Conservation (phyloP, 2,888 invertebrate genomes). For the Alcis repandata region DNA sequence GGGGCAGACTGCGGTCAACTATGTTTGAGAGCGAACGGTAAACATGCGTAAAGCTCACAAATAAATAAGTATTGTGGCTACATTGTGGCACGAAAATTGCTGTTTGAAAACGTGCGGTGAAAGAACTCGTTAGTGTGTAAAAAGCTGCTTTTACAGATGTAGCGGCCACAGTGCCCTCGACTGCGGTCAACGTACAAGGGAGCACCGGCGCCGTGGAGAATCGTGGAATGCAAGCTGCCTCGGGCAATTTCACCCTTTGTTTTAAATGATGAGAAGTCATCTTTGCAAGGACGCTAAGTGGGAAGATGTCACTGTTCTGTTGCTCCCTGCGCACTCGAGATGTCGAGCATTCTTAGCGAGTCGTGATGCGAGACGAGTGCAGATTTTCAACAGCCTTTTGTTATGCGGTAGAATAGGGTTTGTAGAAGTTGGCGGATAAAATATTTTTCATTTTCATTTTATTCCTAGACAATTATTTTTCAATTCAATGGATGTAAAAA, state of each 20-base stretch:
- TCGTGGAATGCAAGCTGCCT: constrained; percentile 65
- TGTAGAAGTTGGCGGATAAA: constrained; percentile 12
- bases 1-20: constrained; percentile 37
- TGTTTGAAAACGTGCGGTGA: constrained; percentile 44
- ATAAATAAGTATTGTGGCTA: constrained; percentile 35
- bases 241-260: constrained; percentile 80
- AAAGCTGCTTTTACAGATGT: constrained; percentile 57
- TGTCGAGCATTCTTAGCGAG: constrained; percentile 71
- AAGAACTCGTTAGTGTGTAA: constrained; percentile 49
- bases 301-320: constrained; percentile 76
- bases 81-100: constrained; percentile 30
- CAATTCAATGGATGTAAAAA: too few species aligned
- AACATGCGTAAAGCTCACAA: constrained; percentile 25
- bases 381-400: constrained; percentile 78
- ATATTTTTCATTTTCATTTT: neutral
- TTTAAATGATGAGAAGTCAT: constrained; percentile 77
- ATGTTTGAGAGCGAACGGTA: constrained; percentile 13
- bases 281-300: constrained; percentile 70
- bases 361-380: constrained; percentile 69
- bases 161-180: constrained; percentile 58
- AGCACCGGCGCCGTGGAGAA: constrained; percentile 42
- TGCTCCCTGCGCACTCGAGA: constrained; percentile 69
- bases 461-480: too few species aligned
- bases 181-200: constrained; percentile 75
- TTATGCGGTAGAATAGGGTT: constrained; percentile 49